phyloP scores from a whole-genome alignment of 2,888 invertebrate genomes.

The Ligdia adustata region DNA sequence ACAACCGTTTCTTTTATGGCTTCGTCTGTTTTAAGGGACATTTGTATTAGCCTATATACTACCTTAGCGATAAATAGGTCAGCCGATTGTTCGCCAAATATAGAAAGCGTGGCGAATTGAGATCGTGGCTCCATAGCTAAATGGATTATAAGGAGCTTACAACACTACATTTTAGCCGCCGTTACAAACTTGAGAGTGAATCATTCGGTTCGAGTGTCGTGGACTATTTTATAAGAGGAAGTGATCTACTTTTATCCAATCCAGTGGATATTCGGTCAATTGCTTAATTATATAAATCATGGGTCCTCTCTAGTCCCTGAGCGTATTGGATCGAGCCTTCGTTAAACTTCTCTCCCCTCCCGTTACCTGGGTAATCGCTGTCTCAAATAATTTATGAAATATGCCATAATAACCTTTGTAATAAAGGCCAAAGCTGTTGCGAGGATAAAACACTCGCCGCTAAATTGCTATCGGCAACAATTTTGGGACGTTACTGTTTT shows the following conservation, averaged over 20 bases:
- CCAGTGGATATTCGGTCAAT: constrained; percentile 24
- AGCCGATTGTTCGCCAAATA: constrained; percentile 19
- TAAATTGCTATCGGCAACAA: constrained; percentile 58
- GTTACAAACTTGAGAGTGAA: constrained; percentile 10
- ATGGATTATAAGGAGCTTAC: constrained; percentile 8
- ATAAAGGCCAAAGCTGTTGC: constrained; percentile 60
- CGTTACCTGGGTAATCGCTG: constrained; percentile 61
- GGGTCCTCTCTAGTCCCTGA: constrained; percentile 26
- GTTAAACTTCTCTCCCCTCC: constrained; percentile 47
- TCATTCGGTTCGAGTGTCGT: constrained; percentile 8
- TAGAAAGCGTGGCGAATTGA: constrained; percentile 8
- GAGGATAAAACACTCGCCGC: constrained; percentile 62
- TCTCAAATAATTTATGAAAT: constrained; percentile 76
- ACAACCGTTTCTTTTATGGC: constrained; percentile 34
- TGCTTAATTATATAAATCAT: constrained; percentile 33
- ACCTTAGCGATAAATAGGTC: constrained; percentile 17
- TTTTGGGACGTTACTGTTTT: constrained; percentile 27
- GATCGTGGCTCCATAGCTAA: constrained; percentile 19
- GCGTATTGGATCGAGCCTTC: constrained; percentile 48
- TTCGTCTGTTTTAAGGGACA: constrained; percentile 28
- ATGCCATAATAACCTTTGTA: constrained; percentile 74
- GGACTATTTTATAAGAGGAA: constrained; percentile 13
- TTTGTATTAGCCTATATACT: constrained; percentile 28
- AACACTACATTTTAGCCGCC: constrained; percentile 4
- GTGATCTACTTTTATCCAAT: constrained; percentile 20